These are phyloP conservation scores for Lapara coniferarum DNA, from an alignment of 2,888 invertebrate species.

Conservation along the genomic window DNA sequence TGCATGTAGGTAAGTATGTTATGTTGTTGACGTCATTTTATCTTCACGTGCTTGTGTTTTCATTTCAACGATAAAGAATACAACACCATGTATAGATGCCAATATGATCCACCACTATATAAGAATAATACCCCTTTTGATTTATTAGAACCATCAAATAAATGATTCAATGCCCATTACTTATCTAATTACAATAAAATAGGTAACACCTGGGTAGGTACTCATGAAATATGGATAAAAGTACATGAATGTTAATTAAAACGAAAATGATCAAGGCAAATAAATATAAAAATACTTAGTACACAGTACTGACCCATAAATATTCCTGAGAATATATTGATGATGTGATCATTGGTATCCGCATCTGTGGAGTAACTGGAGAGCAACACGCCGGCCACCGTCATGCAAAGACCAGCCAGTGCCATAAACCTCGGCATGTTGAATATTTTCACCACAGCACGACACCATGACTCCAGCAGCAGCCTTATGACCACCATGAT, in stretches of 20 bases:
- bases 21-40: not conserved
- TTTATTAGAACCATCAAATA: too few relatives aligned
- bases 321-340: slow-evolving; percentile 79
- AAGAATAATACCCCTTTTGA: too few relatives aligned
- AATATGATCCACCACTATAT: too few relatives aligned
- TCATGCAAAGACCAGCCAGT: slow-evolving; percentile 82
- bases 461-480: slow-evolving; percentile 84
- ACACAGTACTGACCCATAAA: slow-evolving; percentile 70
- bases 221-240: not conserved
- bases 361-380: slow-evolving; percentile 78
- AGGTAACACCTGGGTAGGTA: not conserved
- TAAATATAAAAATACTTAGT: not conserved
- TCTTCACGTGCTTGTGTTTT: slow-evolving; percentile 8
- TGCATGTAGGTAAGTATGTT: not conserved
- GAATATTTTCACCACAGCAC: slow-evolving; percentile 81
- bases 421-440: slow-evolving; percentile 85
- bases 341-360: slow-evolving; percentile 71
- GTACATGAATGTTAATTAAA: not conserved
- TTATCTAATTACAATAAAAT: not conserved
- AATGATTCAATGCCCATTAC: too few relatives aligned
- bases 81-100: too few relatives aligned
- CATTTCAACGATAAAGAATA: not conserved
- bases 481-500: slow-evolving; percentile 83
- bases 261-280: not conserved
- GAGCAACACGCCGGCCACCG: slow-evolving; percentile 82